These are phyloP conservation scores for Coleophora deauratella DNA, from an alignment of 2,888 invertebrate genomes.

Conservation along the genomic window DNA sequence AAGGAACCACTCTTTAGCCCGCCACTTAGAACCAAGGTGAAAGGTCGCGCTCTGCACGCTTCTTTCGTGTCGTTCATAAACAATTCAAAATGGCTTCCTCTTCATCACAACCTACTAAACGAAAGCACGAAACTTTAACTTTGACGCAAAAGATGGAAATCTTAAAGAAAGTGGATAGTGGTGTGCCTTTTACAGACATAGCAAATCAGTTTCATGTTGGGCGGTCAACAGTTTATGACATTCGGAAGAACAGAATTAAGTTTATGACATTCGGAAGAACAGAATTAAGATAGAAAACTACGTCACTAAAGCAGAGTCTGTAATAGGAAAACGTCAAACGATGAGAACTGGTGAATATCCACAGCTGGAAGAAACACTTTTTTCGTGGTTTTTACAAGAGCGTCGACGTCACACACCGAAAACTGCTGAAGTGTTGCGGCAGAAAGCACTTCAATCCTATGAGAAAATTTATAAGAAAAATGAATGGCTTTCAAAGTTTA, in stretches of 20 bases:
- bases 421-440: slow-evolving; percentile 1
- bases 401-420: slow-evolving; percentile 1
- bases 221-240: slow-evolving; percentile 1
- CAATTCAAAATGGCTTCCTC: too few relatives aligned
- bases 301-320: background rate
- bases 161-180: slow-evolving; percentile 1
- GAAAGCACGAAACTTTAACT: background rate
- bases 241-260: background rate
- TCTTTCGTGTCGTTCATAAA: background rate
- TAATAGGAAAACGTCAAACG: background rate
- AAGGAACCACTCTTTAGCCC: too few relatives aligned
- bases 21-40: too few relatives aligned
- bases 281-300: background rate
- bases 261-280: slow-evolving; percentile 1
- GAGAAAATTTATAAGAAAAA: slow-evolving; percentile 6
- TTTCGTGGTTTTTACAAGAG: slow-evolving; percentile 1
- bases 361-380: too few relatives aligned
- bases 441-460: slow-evolving; percentile 1
- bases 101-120: background rate
- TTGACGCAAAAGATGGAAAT: background rate
- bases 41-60: background rate
- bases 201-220: slow-evolving; percentile 1
- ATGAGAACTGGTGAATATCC: slow-evolving; percentile 1
- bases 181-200: slow-evolving; percentile 1
- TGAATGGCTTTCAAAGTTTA: slow-evolving; percentile 5